Evolutionary conservation across 1,140 invertebrate genomes (phyloP).

Genomic region (Drosophila kanapiae): DNA sequence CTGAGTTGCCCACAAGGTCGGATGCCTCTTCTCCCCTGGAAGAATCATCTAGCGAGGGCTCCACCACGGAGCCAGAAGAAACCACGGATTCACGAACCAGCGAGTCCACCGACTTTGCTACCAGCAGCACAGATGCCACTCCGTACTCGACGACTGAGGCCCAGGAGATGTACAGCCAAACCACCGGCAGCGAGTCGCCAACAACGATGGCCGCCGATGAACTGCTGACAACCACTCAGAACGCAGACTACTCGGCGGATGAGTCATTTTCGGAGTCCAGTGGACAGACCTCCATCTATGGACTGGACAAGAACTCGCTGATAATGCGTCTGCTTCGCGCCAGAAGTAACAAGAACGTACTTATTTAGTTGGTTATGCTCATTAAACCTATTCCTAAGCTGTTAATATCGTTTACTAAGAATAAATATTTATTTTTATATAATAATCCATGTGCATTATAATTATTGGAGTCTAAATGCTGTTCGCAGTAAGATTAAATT

Average conservation of each 20-base stretch:
- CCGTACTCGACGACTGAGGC: conserved; percentile 12
- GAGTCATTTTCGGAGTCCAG: conserved; percentile 24
- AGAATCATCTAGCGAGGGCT: conserved; percentile 5
- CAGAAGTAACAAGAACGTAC: conserved; percentile 58
- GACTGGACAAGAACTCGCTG: conserved; percentile 67
- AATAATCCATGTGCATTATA: not conserved
- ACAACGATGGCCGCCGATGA: conserved; percentile 8
- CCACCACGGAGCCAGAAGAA: not conserved
- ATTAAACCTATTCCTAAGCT: conserved; percentile 14
- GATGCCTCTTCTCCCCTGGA: not conserved
- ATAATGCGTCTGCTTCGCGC: conserved; percentile 69
- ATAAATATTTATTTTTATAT: not conserved
- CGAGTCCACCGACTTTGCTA: not conserved
- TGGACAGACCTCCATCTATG: conserved; percentile 65
- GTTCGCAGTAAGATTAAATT: not conserved
- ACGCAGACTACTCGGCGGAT: conserved; percentile 53
- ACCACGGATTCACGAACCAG: not conserved
- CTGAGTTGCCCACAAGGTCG: not conserved
- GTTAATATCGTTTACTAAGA: conserved; percentile 7
- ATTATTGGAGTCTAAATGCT: not conserved
- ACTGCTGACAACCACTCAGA: conserved; percentile 9
- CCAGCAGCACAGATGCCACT: not conserved
- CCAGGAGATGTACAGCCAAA: conserved; percentile 18
- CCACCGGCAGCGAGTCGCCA: conserved; percentile 14
- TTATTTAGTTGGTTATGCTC: conserved; percentile 34